Percentiles rank a stretch among this genome's conserved stretches.
These are phyloP conservation scores for Paguma larvata DNA, from an alignment of 2,797 vertebrate species.

Conservation along the genomic window DNA sequence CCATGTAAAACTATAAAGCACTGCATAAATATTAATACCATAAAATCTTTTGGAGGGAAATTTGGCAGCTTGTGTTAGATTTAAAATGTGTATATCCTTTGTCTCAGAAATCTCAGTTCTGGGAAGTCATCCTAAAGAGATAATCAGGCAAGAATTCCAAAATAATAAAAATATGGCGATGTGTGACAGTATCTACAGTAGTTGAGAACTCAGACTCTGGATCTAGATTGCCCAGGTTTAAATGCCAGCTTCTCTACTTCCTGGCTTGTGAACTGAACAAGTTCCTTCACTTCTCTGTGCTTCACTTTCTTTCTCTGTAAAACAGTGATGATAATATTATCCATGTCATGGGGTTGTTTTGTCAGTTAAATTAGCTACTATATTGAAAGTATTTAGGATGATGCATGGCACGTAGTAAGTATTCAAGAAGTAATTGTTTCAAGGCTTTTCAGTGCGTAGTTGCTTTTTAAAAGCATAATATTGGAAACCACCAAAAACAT, in stretches of 20 bases:
- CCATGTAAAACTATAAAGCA: neutral
- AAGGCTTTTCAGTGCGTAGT: neutral
- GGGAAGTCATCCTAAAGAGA: neutral
- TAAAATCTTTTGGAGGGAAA: neutral
- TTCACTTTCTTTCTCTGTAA: neutral
- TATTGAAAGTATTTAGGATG: neutral
- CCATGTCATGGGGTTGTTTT: neutral
- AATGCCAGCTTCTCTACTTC: neutral
- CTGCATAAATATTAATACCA: neutral
- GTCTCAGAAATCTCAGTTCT: conserved; percentile 24
- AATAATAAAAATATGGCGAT: neutral
- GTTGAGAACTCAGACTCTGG: neutral
- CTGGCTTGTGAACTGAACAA: neutral
- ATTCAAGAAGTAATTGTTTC: neutral
- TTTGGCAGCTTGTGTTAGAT: neutral
- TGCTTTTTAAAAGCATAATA: neutral
- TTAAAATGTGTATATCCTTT: neutral
- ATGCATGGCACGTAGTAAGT: neutral
- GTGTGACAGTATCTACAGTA: accelerated
- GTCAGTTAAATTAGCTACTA: neutral
- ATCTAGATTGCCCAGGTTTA: neutral
- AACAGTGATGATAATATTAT: neutral
- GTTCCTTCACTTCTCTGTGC: neutral
- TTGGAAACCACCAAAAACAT: neutral
- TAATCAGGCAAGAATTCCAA: neutral